These are phyloP conservation scores for Temnothorax nylanderi DNA, from an alignment of 1,140 invertebrate genomes.

Conservation along the genomic window DNA sequence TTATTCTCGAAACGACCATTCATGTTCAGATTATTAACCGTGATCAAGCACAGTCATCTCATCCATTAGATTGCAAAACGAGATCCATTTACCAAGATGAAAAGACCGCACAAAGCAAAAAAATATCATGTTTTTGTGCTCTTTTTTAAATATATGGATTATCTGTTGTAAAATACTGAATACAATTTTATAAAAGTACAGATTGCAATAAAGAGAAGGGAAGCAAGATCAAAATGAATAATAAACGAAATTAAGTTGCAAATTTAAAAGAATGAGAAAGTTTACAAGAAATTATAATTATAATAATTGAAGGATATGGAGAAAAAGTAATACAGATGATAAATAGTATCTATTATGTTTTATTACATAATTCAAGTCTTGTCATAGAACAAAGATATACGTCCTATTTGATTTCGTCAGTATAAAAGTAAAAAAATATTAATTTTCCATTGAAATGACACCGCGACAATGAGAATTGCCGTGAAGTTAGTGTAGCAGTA, in stretches of 20 bases:
- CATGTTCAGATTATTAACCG: slow-evolving; percentile 35
- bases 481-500: background rate
- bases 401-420: background rate
- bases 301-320: background rate
- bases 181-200: background rate
- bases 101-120: background rate
- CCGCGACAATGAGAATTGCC: background rate
- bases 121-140: slow-evolving; percentile 1
- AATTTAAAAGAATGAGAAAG: background rate
- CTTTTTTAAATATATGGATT: slow-evolving; percentile 24
- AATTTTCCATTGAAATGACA: slow-evolving; percentile 1
- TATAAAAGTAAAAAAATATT: slow-evolving; percentile 56
- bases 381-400: background rate
- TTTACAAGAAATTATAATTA: background rate
- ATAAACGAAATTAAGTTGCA: background rate
- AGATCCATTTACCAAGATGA: slow-evolving; percentile 44
- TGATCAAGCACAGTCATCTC: slow-evolving; percentile 27
- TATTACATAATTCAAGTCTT: slow-evolving; percentile 13
- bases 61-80: slow-evolving; percentile 12
- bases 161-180: background rate
- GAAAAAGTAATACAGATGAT: background rate
- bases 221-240: background rate
- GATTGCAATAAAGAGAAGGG: background rate
- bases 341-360: background rate
- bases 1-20: slow-evolving; percentile 27